Evolutionary conservation across 2,888 invertebrate species (phyloP).

Genomic region (Schizotus pectinicornis): DNA sequence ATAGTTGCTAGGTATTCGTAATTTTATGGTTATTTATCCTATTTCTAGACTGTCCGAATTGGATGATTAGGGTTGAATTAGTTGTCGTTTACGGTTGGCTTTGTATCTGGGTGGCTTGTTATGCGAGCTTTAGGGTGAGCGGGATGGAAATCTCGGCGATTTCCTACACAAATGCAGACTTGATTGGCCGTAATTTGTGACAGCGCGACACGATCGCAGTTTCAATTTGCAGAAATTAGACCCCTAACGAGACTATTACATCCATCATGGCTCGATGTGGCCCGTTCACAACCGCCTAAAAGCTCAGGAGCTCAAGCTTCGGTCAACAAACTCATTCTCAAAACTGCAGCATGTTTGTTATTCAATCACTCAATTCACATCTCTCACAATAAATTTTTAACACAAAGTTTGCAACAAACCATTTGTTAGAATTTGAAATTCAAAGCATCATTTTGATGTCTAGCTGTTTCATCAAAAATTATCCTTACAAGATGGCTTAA

Average conservation of each 20-base stretch:
- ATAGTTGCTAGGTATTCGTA: no score
- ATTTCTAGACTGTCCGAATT: not conserved
- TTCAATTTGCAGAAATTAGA: constrained; percentile 41
- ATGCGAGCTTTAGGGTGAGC: constrained; percentile 20
- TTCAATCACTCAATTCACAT: no score
- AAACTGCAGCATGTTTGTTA: no score
- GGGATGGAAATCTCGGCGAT: constrained; percentile 36
- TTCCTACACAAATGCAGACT: constrained; percentile 49
- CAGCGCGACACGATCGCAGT: constrained; percentile 42
- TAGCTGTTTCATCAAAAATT: no score
- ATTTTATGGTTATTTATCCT: no score
- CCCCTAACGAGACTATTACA: constrained; percentile 47
- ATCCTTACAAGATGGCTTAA: no score
- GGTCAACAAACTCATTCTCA: no score
- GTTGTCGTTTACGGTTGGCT: constrained; percentile 24
- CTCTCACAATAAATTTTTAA: no score
- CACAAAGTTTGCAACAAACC: no score
- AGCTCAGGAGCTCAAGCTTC: not conserved
- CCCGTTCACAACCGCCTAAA: constrained; percentile 33
- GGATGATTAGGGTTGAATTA: constrained; percentile 16
- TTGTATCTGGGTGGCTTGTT: constrained; percentile 14
- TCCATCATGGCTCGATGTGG: constrained; percentile 34
- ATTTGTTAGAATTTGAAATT: no score
- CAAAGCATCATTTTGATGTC: no score
- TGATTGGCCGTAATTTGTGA: constrained; percentile 52